Evolutionary conservation across 2,797 vertebrate genomes (phyloP).

Genomic region (Molossus alvarezi): DNA sequence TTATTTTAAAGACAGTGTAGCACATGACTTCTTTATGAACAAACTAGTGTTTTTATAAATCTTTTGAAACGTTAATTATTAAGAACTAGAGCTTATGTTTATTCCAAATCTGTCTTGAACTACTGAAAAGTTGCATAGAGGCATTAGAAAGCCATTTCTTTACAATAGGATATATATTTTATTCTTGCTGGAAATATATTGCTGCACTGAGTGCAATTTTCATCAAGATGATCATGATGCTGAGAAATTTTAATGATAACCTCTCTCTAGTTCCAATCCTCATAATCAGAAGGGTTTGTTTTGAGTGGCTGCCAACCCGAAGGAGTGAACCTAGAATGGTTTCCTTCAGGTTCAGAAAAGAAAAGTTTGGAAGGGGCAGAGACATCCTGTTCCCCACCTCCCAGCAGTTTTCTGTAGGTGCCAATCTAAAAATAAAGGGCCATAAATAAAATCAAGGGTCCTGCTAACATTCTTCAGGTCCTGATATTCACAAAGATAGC

Average conservation of each 20-base stretch:
- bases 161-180: constrained; percentile 87
- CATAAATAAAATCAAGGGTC: constrained; percentile 92
- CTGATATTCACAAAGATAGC: constrained; percentile 93
- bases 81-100: constrained; percentile 88
- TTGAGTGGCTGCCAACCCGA: constrained; percentile 90
- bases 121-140: constrained; percentile 91
- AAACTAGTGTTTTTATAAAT: constrained; percentile 88
- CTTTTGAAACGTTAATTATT: constrained; percentile 90
- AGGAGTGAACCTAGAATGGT: constrained; percentile 92
- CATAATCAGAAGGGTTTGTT: constrained; percentile 94
- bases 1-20: constrained; percentile 86
- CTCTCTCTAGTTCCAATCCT: constrained; percentile 94
- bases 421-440: constrained; percentile 94
- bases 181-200: constrained; percentile 89
- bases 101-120: constrained; percentile 87
- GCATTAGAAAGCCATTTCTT: constrained; percentile 93
- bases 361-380: constrained; percentile 93
- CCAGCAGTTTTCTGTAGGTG: constrained; percentile 95
- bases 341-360: constrained; percentile 93
- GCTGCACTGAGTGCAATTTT: constrained; percentile 80
- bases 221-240: constrained; percentile 90
- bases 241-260: constrained; percentile 85
- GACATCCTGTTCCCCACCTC: constrained; percentile 94
- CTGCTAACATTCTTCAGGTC: constrained; percentile 94
- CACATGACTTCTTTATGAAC: constrained; percentile 90